These are phyloP conservation scores for Acrobasis suavella DNA, from an alignment of 2,888 invertebrate genomes.

Conservation along the genomic window DNA sequence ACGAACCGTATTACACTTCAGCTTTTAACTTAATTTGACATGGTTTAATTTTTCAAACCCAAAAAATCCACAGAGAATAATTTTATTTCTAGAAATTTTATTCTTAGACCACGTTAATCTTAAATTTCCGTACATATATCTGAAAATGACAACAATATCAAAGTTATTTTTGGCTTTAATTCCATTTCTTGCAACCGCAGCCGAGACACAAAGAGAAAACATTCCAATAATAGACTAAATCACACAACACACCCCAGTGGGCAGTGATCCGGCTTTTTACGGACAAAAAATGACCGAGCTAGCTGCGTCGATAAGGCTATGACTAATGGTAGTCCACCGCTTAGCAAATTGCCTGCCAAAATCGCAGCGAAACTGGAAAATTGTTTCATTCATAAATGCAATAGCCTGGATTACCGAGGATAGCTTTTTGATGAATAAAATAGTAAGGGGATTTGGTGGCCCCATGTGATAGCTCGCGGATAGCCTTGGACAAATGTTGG, in stretches of 20 bases:
- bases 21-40: too few relatives aligned
- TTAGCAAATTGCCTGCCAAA: slow-evolving; percentile 76
- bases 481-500: slow-evolving; percentile 56
- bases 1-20: too few relatives aligned
- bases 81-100: too few relatives aligned
- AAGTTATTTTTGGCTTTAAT: neutral
- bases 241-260: slow-evolving; percentile 52
- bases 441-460: slow-evolving; percentile 54
- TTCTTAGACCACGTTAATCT: too few relatives aligned
- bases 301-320: slow-evolving; percentile 69
- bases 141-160: neutral
- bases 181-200: neutral
- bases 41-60: too few relatives aligned
- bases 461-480: slow-evolving; percentile 54
- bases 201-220: slow-evolving; percentile 29
- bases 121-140: neutral
- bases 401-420: slow-evolving; percentile 65
- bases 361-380: slow-evolving; percentile 75
- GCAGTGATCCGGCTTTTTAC: slow-evolving; percentile 52
- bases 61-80: too few relatives aligned
- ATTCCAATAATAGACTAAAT: slow-evolving; percentile 36
- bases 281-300: slow-evolving; percentile 75
- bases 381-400: slow-evolving; percentile 78
- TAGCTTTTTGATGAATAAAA: slow-evolving; percentile 71
- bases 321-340: slow-evolving; percentile 71